phyloP scores from a whole-genome alignment of 2,888 invertebrate species.

The Mimas tiliae region DNA sequence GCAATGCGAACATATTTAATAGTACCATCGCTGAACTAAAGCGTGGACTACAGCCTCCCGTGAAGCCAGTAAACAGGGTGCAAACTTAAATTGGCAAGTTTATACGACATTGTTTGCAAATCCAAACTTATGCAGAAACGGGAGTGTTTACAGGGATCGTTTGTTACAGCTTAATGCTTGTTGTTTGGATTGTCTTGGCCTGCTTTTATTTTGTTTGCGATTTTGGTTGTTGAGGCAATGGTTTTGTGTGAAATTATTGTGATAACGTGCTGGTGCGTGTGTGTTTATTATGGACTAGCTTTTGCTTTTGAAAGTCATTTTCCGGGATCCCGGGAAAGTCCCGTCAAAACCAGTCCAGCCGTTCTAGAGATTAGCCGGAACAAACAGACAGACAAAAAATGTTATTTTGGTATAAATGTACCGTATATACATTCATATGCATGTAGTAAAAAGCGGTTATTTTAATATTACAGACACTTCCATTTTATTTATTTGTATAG shows the following conservation, averaged over 20 bases:
- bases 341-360: too few relatives aligned
- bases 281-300: too few relatives aligned
- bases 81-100: slow-evolving; percentile 49
- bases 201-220: slow-evolving; percentile 45
- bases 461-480: too few relatives aligned
- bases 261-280: not conserved
- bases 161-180: slow-evolving; percentile 73
- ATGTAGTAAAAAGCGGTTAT: too few relatives aligned
- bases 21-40: slow-evolving; percentile 22
- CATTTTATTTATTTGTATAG: too few relatives aligned
- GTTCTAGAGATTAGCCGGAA: too few relatives aligned
- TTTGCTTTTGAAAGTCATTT: too few relatives aligned
- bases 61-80: slow-evolving; percentile 31
- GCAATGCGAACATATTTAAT: slow-evolving; percentile 44
- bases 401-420: too few relatives aligned
- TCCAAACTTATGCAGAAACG: slow-evolving; percentile 73
- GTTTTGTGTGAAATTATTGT: slow-evolving; percentile 5
- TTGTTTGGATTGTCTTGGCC: slow-evolving; percentile 66
- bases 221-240: slow-evolving; percentile 6
- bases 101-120: slow-evolving; percentile 71
- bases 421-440: too few relatives aligned
- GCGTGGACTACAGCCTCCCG: slow-evolving; percentile 35
- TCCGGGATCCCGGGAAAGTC: too few relatives aligned
- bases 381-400: too few relatives aligned
- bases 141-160: slow-evolving; percentile 73